These are phyloP conservation scores for Lasiurus cinereus DNA, from an alignment of 2,113 vertebrate genomes.

Conservation along the genomic window DNA sequence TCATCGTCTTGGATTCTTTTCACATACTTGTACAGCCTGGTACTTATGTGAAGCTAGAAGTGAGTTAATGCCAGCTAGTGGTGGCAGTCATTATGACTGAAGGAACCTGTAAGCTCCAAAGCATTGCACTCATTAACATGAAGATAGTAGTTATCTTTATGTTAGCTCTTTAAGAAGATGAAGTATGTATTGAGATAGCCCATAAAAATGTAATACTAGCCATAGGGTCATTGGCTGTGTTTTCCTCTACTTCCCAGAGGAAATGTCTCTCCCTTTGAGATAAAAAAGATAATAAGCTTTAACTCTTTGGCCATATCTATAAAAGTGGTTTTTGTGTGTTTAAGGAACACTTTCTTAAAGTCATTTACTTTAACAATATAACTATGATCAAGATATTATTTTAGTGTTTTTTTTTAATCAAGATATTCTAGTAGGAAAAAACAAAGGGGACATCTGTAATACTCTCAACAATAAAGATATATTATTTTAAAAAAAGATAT, in stretches of 20 bases:
- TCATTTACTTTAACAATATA: constrained; percentile 47
- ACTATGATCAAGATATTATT: constrained; percentile 11
- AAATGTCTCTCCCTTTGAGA: constrained; percentile 38
- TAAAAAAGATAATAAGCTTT: constrained; percentile 44
- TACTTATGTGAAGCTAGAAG: constrained; percentile 32
- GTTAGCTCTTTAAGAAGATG: neutral
- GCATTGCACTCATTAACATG: neutral
- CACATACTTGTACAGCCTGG: constrained; percentile 18
- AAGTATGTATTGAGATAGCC: neutral
- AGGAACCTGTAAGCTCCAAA: constrained; percentile 7
- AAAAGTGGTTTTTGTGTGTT: neutral
- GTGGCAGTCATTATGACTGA: neutral
- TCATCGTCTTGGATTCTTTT: constrained; percentile 14
- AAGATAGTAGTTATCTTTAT: constrained; percentile 27
- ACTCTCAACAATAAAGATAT: no score
- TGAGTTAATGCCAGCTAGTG: constrained; percentile 47
- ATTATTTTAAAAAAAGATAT: neutral
- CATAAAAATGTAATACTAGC: neutral
- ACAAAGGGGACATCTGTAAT: no score
- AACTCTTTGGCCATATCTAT: constrained; percentile 14
- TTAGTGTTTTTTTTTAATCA: neutral
- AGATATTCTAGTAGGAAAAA: neutral
- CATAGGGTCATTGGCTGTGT: neutral
- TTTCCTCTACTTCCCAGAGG: constrained; percentile 24
- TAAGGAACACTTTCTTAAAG: neutral